phyloP scores from a whole-genome alignment of 2,113 vertebrate species.

The Scortum barcoo region DNA sequence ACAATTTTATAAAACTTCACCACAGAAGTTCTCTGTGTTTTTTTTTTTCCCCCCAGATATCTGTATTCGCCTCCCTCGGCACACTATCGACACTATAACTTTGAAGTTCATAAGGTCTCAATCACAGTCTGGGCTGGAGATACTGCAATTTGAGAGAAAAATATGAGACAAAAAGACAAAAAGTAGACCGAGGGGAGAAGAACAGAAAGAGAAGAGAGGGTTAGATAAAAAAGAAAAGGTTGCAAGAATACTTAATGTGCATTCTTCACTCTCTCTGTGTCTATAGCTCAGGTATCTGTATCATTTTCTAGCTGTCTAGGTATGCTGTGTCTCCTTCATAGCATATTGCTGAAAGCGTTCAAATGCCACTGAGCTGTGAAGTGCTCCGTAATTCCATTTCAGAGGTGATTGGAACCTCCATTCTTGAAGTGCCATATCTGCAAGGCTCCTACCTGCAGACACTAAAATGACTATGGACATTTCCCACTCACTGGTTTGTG shows the following conservation, averaged over 20 bases:
- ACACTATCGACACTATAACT: neutral
- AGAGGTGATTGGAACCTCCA: conserved; percentile 70
- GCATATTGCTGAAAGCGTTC: conserved; percentile 51
- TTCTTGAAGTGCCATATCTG: conserved; percentile 67
- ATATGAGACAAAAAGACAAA: neutral
- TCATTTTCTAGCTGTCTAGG: conserved; percentile 60
- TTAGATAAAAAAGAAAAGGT: conserved; percentile 6
- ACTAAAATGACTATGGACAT: conserved; percentile 70
- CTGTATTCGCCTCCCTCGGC: conserved; percentile 1
- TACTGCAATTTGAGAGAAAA: conserved; percentile 16
- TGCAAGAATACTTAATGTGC: conserved; percentile 20
- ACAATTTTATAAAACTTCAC: conserved; percentile 7
- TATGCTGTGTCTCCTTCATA: conserved; percentile 1
- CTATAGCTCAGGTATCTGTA: conserved; percentile 30
- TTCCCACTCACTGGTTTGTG: conserved; percentile 66
- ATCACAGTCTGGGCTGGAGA: conserved; percentile 4
- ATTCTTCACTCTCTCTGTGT: conserved; percentile 31
- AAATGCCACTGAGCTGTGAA: conserved; percentile 77
- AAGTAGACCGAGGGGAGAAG: neutral
- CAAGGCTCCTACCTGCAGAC: conserved; percentile 69
- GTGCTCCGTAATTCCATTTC: conserved; percentile 77
- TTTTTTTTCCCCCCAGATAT: neutral
- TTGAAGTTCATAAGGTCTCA: conserved; percentile 10
- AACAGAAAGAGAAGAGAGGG: neutral
- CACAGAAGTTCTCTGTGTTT: neutral